These are phyloP conservation scores for Brachionus sp. DNA, from an alignment of 1,140 invertebrate species.

Conservation along the genomic window DNA sequence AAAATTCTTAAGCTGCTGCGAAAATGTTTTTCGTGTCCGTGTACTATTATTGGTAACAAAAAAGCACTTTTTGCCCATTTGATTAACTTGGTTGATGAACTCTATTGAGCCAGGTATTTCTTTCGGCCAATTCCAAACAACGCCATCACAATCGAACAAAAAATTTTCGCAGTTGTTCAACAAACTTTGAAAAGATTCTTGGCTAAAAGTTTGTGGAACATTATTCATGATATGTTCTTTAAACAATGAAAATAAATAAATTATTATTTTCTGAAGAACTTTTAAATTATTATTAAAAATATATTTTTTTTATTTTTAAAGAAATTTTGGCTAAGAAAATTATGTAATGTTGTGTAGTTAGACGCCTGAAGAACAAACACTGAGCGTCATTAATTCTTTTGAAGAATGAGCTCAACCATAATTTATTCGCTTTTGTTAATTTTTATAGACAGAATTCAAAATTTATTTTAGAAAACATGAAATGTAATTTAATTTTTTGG, in stretches of 20 bases:
- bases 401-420: background rate
- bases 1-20: constrained; percentile 70
- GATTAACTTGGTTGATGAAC: constrained; percentile 69
- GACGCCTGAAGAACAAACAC: background rate
- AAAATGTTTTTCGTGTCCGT: constrained; percentile 74
- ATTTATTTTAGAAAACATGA: background rate
- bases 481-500: background rate
- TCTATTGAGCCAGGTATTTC: constrained; percentile 69
- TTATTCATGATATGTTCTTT: constrained; percentile 1
- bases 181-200: background rate
- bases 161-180: constrained; percentile 2
- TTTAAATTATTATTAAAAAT: background rate
- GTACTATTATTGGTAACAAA: constrained; percentile 92
- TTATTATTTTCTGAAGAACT: background rate
- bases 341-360: background rate
- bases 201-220: background rate
- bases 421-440: background rate
- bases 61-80: constrained; percentile 71
- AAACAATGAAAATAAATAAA: background rate
- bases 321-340: background rate
- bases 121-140: constrained; percentile 76
- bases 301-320: background rate
- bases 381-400: background rate
- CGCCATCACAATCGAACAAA: constrained; percentile 61
- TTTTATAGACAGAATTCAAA: background rate